Evolutionary conservation across 2,797 vertebrate genomes (phyloP).

Genomic region (Phrynocephalus vlangalii): DNA sequence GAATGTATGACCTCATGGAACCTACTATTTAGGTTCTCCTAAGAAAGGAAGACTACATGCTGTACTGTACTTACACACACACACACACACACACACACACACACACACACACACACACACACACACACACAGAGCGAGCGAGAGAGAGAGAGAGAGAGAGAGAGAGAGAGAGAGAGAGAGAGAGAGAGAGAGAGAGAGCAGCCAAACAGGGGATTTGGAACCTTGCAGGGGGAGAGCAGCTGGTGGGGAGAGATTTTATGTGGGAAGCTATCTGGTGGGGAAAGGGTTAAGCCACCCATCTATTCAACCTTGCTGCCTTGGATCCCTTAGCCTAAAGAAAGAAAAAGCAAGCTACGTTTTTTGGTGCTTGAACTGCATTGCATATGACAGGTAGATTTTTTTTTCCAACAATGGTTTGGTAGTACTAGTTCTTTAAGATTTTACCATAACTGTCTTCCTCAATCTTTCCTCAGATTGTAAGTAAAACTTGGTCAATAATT

Average conservation of each 20-base stretch:
- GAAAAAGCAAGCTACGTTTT: no score
- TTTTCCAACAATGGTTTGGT: neutral
- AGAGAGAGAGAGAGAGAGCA: constrained; percentile 28
- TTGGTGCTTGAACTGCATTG: neutral
- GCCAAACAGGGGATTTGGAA: constrained; percentile 67
- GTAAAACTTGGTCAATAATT: neutral
- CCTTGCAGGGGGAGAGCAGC: neutral
- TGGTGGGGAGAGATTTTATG: neutral
- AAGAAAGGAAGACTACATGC: constrained; percentile 62
- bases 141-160: no score
- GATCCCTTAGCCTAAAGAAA: neutral
- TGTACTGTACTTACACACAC: constrained; percentile 11
- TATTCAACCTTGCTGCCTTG: neutral
- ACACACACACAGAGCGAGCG: no score
- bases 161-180: neutral
- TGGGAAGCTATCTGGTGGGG: neutral
- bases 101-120: no score
- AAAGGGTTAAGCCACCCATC: neutral
- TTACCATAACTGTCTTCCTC: neutral
- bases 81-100: no score
- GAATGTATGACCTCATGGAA: constrained; percentile 67
- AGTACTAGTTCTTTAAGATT: neutral
- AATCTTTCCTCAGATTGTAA: neutral
- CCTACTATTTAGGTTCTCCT: constrained; percentile 42
- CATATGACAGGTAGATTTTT: neutral